These are phyloP conservation scores for Axinella damicornis DNA, from an alignment of 37 sponge, comb jelly and placozoan genomes.

Conservation along the genomic window DNA sequence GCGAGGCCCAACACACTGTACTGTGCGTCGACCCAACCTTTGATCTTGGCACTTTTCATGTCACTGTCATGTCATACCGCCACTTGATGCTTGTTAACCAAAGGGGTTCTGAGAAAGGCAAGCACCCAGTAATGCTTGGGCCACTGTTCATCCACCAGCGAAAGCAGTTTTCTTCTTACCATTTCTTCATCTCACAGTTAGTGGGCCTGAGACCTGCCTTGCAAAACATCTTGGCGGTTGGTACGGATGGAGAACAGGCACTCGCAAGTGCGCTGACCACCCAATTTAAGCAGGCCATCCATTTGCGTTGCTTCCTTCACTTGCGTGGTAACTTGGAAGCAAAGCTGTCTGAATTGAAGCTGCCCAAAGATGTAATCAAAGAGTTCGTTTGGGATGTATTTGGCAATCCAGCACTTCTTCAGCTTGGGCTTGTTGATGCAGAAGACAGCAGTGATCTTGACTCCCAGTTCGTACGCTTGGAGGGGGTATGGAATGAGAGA, in stretches of 20 bases:
- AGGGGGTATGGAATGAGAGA: constrained; percentile 26
- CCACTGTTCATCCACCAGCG: constrained; percentile 46
- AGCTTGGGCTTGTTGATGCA: constrained; percentile 44
- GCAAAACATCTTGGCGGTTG: neutral
- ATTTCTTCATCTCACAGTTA: constrained; percentile 48
- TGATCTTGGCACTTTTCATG: constrained; percentile 36
- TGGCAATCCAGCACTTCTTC: constrained; percentile 32
- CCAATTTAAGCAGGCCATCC: constrained; percentile 26
- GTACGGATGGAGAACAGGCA: constrained; percentile 55
- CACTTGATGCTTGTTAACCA: constrained; percentile 4
- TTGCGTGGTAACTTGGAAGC: constrained; percentile 45
- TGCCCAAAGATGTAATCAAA: neutral
- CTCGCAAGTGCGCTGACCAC: constrained; percentile 32
- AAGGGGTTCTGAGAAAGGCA: neutral
- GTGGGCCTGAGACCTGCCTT: constrained; percentile 24
- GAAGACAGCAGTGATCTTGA: constrained; percentile 11
- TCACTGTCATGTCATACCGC: constrained; percentile 35
- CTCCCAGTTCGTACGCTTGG: neutral
- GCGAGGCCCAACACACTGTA: neutral
- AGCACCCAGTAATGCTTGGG: constrained; percentile 42
- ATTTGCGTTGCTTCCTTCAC: constrained; percentile 52
- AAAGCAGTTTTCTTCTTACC: constrained; percentile 45
- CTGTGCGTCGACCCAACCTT: constrained; percentile 53
- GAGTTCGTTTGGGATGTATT: constrained; percentile 46
- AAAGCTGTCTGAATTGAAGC: constrained; percentile 19